Base-by-base conservation (phyloP, 2,797 vertebrate species). In the Psittacula echo region DNA sequence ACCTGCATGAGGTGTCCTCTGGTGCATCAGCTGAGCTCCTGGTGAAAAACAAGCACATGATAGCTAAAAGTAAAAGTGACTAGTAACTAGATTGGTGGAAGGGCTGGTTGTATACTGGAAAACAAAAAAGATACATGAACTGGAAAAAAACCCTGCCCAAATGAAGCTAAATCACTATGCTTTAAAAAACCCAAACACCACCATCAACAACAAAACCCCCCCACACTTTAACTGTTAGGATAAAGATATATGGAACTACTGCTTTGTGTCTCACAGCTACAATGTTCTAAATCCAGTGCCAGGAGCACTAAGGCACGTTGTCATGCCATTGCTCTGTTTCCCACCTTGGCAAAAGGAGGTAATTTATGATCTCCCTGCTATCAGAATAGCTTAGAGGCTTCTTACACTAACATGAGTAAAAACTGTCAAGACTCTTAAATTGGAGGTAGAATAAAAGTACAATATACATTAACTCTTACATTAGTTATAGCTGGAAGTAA, bases 1-100 rank as follows among this genome's bases (percentile, higher is more conserved):
- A 32, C 5, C 32, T 73, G 6, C 0, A 1, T 5, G 8, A 61
- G 19, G 9, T 20, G 16, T 1, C 1, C 20, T 45, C 27, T 41
- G 10, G 9, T 3, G 3, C 29, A 13, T 17, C 30, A 64, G 66
- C 58, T 39, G 45, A 85, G 34, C 10, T 67, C 23, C 27, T 2
- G 0, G 3, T 37, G 8, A 2, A 45, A 77, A 88, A 86, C 7
- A 51, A 41, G 22, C 11, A 12, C 12, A 45, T 34, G 22, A 53
- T 12, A 67, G 37, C 29, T 29, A 45, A 26, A 29, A 73, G 13
- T 29, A 45, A 26, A 29, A 73, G 13, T 11, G 42, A 62, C 42
- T 58, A 18, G 42, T 27, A 26, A 48, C 67, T 86, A 68, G 8
- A 26, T 8, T 13, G 15, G 7, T 58, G 17, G 19, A n/a, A 66